These are phyloP conservation scores for Steinernema feltiae DNA, from an alignment of 1,140 invertebrate species.

Conservation along the genomic window DNA sequence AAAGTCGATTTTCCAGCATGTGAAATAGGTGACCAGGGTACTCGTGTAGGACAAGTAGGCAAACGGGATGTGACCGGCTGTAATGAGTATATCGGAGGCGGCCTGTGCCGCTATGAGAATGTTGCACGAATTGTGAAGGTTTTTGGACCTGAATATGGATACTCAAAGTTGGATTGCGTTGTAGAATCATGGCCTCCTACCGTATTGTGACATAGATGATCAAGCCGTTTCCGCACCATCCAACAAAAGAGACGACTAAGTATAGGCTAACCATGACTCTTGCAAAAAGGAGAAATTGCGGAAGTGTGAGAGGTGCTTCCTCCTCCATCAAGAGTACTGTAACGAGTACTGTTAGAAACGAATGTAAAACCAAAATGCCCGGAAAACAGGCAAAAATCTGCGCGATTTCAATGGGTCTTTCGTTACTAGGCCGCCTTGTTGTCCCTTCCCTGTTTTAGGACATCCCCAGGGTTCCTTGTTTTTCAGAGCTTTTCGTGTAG, in stretches of 20 bases:
- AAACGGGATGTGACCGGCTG: background rate
- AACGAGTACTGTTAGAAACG: too few relatives aligned
- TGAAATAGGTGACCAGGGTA: background rate
- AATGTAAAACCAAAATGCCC: too few relatives aligned
- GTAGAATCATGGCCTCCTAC: background rate
- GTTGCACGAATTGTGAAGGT: background rate
- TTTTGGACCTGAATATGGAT: background rate
- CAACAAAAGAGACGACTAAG: background rate
- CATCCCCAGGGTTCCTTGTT: too few relatives aligned
- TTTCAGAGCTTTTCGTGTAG: too few relatives aligned
- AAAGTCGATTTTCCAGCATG: background rate
- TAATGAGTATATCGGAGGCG: background rate
- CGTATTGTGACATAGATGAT: background rate
- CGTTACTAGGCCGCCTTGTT: too few relatives aligned
- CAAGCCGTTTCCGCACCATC: background rate
- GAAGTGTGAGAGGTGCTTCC: too few relatives aligned
- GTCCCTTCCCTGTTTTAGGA: too few relatives aligned
- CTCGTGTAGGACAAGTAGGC: background rate
- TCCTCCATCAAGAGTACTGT: too few relatives aligned
- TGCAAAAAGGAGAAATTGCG: background rate
- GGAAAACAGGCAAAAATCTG: too few relatives aligned
- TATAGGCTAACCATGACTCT: background rate
- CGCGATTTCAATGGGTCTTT: too few relatives aligned
- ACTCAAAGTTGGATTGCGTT: too few relatives aligned
- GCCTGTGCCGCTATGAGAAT: background rate